Percentiles rank a stretch among this genome's conserved stretches.
phyloP scores from a whole-genome alignment of 2,113 vertebrate species.

The Bungarus multicinctus region DNA sequence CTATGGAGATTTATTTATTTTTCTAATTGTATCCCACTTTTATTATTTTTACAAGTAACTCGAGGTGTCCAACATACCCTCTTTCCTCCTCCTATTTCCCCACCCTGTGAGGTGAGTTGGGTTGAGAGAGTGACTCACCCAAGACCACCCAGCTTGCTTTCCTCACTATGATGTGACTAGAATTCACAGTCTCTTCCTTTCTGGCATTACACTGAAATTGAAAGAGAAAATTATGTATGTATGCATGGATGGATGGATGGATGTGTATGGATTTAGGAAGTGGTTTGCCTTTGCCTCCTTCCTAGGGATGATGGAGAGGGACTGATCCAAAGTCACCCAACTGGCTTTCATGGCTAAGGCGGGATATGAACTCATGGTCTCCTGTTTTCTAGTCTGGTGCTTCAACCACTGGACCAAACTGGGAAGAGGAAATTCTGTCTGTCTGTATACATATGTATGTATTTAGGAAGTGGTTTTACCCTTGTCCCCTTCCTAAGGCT shows the following conservation, averaged over 20 bases:
- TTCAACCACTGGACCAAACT: neutral
- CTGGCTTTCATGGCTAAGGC: neutral
- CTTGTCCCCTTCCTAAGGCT: neutral
- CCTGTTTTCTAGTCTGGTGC: neutral
- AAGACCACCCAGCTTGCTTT: neutral
- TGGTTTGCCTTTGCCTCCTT: neutral
- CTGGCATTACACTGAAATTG: neutral
- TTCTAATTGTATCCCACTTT: neutral
- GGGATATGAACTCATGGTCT: neutral
- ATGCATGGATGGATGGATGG: neutral
- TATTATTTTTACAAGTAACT: neutral
- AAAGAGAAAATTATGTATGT: neutral
- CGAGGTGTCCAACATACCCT: too few relatives aligned
- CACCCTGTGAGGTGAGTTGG: neutral
- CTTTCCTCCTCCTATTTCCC: neutral
- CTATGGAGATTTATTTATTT: neutral
- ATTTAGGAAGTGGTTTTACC: neutral
- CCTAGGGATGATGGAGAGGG: neutral
- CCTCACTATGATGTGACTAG: neutral
- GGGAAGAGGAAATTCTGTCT: neutral
- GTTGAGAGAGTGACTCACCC: neutral
- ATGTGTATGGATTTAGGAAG: neutral
- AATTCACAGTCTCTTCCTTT: neutral
- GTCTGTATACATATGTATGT: neutral
- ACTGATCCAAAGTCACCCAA: neutral